A percentile compares a stretch with the other conserved stretches of the same genome.
phyloP scores from a whole-genome alignment of 2,797 vertebrate species.

The Sebastes hubbsi region DNA sequence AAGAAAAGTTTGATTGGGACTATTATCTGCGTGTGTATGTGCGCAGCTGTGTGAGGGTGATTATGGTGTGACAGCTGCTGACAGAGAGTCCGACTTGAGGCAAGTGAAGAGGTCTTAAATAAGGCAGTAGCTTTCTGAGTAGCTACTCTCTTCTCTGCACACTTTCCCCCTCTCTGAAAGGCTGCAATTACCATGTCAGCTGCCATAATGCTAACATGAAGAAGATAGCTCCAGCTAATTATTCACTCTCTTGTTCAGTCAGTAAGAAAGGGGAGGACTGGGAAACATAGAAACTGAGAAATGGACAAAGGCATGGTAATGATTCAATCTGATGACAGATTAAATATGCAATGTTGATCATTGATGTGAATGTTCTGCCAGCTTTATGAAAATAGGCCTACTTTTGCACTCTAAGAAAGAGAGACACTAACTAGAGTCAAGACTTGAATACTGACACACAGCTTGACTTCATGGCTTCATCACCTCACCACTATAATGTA shows the following conservation, averaged over 20 bases:
- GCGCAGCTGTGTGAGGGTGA: slow-evolving; percentile 51
- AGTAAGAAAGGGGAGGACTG: background rate
- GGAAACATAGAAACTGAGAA: slow-evolving; percentile 28
- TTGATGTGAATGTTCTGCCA: slow-evolving; percentile 13
- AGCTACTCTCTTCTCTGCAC: slow-evolving; percentile 47
- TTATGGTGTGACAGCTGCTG: slow-evolving; percentile 63
- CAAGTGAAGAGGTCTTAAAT: slow-evolving; percentile 70
- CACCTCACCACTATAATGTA: background rate
- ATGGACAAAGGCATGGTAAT: slow-evolving; percentile 36
- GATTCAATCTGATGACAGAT: slow-evolving; percentile 6
- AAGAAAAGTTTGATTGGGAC: slow-evolving; percentile 51
- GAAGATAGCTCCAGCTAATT: slow-evolving; percentile 70
- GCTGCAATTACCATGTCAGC: slow-evolving; percentile 75
- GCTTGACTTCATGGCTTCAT: background rate
- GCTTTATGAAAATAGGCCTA: slow-evolving; percentile 32
- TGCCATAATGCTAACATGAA: slow-evolving; percentile 59
- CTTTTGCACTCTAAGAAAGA: background rate
- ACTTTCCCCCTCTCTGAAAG: slow-evolving; percentile 60
- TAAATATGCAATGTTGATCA: slow-evolving; percentile 38
- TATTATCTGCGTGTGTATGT: slow-evolving; percentile 39
- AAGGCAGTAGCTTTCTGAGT: slow-evolving; percentile 62
- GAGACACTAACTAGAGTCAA: background rate
- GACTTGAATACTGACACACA: background rate
- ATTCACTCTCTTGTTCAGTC: slow-evolving; percentile 60
- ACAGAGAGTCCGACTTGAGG: slow-evolving; percentile 58